Base-by-base conservation (phyloP, 2,888 invertebrate species). In the Neoaliturus tenellus region DNA sequence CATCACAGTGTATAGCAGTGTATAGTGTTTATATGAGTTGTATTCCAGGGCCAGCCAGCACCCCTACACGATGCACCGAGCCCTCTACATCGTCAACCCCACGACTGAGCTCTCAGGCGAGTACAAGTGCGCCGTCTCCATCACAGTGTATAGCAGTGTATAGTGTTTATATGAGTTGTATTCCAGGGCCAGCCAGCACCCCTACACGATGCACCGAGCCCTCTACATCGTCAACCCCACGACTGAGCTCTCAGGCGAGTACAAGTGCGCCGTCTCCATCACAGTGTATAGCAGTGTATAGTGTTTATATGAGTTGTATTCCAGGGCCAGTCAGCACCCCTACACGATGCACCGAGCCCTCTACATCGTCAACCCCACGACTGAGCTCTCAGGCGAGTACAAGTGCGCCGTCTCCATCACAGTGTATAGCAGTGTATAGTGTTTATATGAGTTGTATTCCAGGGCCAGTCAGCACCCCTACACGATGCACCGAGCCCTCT, bases 211-310 rank as follows among this genome's bases (percentile, higher is more conserved):
- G 89, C 94, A 95, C 89, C 91, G 96, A 83, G 95, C 96, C 0
- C 91, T 96, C 81, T 93, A 94, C 85, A 94, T 96, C 86, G 89
- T 93, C 4, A 93, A 93, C 85, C 95, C 95, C 0, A 93, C 94
- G 0, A 93, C 94, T 0, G 94, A 95, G 58, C 91, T 95, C 62
- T 94, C 94, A 0, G 96, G 96, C 0, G 94, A 94, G 88, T 95
- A 96, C 89, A 94, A 94, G 71, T 96, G 96, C 88, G 92, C 93
- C 35, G 94, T 96, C 3, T 94, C 95, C 20, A 93, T n/a, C n/a
- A n/a, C n/a, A n/a, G n/a, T n/a, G n/a, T n/a, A n/a, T n/a, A n/a
- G n/a, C n/a, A n/a, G n/a, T n/a, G n/a, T n/a, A n/a, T n/a, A 44
- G 44, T 44, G 44, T 51, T 20, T 51, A 51, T 51, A 51, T 51